Conservation (phyloP, 2,113 vertebrate genomes). For the Prunella himalayana region DNA sequence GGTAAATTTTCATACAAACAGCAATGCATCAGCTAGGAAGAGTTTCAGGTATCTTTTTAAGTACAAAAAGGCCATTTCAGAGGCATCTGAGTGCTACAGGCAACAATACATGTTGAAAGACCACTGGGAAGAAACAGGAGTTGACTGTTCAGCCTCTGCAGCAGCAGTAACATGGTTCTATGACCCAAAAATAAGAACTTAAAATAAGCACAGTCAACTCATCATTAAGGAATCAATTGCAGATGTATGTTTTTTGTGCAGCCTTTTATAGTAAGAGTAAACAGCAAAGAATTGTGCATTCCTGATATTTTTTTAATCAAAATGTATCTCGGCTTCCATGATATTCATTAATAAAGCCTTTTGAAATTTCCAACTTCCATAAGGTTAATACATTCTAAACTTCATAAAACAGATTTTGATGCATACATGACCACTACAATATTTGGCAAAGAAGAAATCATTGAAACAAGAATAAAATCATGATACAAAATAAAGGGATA, state of each 20-base stretch:
- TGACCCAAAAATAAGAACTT: not conserved
- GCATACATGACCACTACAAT: not conserved
- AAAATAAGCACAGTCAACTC: not conserved
- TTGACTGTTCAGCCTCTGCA: not conserved
- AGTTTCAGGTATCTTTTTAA: not conserved
- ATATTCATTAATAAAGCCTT: not conserved
- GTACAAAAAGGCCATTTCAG: not conserved
- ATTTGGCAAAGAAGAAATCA: constrained; percentile 35
- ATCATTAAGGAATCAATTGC: not conserved
- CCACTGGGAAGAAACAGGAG: not conserved
- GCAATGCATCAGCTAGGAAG: not conserved
- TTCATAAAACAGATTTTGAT: not conserved
- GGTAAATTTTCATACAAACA: not conserved
- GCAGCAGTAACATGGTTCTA: not conserved
- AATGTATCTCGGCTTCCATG: not conserved
- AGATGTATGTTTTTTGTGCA: not conserved
- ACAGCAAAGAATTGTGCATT: not conserved
- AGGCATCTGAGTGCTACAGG: not conserved
- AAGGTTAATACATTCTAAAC: constrained; percentile 16
- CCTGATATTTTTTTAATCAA: not conserved
- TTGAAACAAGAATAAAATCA: constrained; percentile 16
- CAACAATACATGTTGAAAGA: not conserved
- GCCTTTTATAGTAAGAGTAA: not conserved
- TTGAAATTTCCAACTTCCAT: not conserved
- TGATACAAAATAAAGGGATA: constrained; percentile 33